Evolutionary conservation across 1,140 invertebrate species (phyloP).

Genomic region (Trialeurodes vaporariorum): DNA sequence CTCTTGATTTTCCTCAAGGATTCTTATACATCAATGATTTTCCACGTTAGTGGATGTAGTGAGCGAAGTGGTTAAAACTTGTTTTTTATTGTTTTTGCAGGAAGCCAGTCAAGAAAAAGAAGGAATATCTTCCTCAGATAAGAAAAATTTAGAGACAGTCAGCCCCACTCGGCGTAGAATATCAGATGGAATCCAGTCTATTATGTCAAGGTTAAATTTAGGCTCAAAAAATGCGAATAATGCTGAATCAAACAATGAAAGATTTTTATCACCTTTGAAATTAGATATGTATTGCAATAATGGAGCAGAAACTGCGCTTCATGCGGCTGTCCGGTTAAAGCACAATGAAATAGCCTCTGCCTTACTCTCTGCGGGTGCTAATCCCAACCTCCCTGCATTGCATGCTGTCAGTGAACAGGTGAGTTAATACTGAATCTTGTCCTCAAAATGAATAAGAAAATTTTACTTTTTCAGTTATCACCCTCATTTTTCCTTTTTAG

Average conservation of each 20-base stretch:
- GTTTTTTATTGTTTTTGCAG: no score
- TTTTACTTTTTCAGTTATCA: no score
- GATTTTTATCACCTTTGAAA: conserved; percentile 51
- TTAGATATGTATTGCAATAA: conserved; percentile 66
- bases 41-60: no score
- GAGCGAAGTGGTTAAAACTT: no score
- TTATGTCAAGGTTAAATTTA: conserved; percentile 69
- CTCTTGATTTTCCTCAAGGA: conserved; percentile 5
- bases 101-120: conserved; percentile 2
- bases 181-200: conserved; percentile 73
- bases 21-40: conserved; percentile 9
- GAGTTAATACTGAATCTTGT: no score
- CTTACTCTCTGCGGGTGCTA: conserved; percentile 59
- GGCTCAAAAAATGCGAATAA: conserved; percentile 24
- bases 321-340: conserved; percentile 63
- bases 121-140: conserved; percentile 28
- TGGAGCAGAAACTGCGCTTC: conserved; percentile 58
- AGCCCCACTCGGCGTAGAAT: conserved; percentile 59
- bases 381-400: conserved; percentile 45
- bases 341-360: conserved; percentile 59
- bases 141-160: conserved; percentile 30
- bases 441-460: no score
- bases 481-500: no score
- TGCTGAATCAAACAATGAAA: conserved; percentile 37
- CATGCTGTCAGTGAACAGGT: not conserved